Evolutionary conservation across 2,113 vertebrate genomes (phyloP).

Genomic region (Oreochromis tanganicae): DNA sequence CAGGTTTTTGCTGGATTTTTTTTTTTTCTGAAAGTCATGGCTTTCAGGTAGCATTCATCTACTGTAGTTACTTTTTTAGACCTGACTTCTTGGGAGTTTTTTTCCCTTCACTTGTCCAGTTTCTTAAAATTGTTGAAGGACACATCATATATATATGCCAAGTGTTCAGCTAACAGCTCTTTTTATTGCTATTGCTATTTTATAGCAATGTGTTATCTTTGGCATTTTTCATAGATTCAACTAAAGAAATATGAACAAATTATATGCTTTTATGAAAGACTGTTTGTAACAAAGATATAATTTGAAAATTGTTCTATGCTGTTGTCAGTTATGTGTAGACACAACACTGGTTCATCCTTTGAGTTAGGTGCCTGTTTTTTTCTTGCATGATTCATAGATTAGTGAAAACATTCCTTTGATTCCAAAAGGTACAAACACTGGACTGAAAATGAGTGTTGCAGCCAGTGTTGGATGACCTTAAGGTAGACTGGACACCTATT

Average conservation of each 20-base stretch:
- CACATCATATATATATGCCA: neutral
- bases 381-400: neutral
- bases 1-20: neutral
- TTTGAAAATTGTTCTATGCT: neutral
- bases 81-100: neutral
- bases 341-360: neutral
- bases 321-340: neutral
- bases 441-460: neutral
- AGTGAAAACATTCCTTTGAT: neutral
- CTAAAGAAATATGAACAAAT: neutral
- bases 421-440: neutral
- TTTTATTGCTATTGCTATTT: neutral
- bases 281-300: neutral
- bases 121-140: neutral
- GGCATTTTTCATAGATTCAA: neutral
- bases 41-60: neutral
- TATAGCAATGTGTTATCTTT: neutral
- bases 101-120: neutral
- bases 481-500: neutral
- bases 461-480: neutral
- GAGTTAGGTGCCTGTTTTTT: neutral
- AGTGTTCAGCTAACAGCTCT: neutral
- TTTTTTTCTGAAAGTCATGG: neutral
- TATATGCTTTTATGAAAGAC: neutral
- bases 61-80: neutral